Evolutionary conservation across 2,113 vertebrate species (phyloP).

Genomic region (Silurus glanis): DNA sequence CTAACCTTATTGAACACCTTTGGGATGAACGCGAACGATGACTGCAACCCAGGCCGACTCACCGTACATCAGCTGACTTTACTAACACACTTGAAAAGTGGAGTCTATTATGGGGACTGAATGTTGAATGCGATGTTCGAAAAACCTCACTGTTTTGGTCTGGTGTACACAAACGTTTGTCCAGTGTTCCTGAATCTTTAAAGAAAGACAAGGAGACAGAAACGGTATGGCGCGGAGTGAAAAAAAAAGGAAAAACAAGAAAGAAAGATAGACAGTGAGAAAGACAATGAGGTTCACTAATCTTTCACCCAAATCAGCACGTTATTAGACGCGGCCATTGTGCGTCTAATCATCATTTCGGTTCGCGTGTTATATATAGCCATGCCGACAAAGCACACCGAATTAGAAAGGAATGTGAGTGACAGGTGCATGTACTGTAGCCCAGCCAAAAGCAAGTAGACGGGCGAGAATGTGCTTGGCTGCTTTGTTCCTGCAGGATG

Average conservation of each 20-base stretch:
- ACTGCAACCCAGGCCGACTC: too few species aligned
- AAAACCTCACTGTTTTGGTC: too few species aligned
- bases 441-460: conserved; percentile 41
- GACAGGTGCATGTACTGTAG: background rate
- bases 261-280: conserved; percentile 31
- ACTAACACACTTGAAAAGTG: too few species aligned
- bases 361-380: conserved; percentile 7
- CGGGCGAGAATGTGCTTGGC: background rate
- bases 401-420: conserved; percentile 19
- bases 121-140: too few species aligned
- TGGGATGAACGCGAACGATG: too few species aligned
- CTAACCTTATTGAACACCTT: too few species aligned
- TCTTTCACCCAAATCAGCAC: conserved; percentile 42
- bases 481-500: background rate
- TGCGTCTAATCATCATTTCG: background rate
- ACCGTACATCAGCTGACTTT: too few species aligned
- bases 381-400: conserved; percentile 22
- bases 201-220: background rate
- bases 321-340: background rate
- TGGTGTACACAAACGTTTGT: too few species aligned
- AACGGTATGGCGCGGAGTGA: background rate
- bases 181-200: background rate
- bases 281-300: background rate
- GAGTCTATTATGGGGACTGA: too few species aligned
- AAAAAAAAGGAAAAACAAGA: conserved; percentile 32